Evolutionary conservation across 2,797 vertebrate species (phyloP).

Genomic region (Dallia pectoralis): DNA sequence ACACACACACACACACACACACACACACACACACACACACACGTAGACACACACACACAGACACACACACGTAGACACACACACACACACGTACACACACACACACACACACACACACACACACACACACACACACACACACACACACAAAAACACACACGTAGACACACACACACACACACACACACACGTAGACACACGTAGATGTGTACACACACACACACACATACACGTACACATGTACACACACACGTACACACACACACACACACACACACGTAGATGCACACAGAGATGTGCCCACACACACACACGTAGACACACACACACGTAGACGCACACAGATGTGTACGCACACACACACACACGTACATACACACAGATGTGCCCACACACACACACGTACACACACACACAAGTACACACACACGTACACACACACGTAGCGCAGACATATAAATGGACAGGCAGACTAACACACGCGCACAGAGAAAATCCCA

Average conservation of each 20-base stretch:
- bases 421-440: constrained; percentile 27
- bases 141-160: too few relatives aligned
- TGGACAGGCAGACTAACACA: constrained; percentile 34
- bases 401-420: constrained; percentile 15
- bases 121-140: constrained; percentile 66
- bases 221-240: neutral
- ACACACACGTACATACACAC: constrained; percentile 21
- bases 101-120: constrained; percentile 34
- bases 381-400: constrained; percentile 38
- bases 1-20: neutral
- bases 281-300: too few relatives aligned
- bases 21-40: neutral
- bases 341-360: too few relatives aligned
- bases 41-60: too few relatives aligned
- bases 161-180: neutral
- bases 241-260: constrained; percentile 67
- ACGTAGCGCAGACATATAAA: constrained; percentile 29
- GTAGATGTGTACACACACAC: constrained; percentile 48
- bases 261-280: constrained; percentile 45
- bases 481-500: constrained; percentile 54
- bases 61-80: constrained; percentile 72
- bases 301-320: too few relatives aligned
- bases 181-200: constrained; percentile 67
- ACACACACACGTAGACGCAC: constrained; percentile 69
- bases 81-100: constrained; percentile 38